Base-by-base conservation (phyloP, 2,113 vertebrate genomes). In the Sciurus niger region DNA sequence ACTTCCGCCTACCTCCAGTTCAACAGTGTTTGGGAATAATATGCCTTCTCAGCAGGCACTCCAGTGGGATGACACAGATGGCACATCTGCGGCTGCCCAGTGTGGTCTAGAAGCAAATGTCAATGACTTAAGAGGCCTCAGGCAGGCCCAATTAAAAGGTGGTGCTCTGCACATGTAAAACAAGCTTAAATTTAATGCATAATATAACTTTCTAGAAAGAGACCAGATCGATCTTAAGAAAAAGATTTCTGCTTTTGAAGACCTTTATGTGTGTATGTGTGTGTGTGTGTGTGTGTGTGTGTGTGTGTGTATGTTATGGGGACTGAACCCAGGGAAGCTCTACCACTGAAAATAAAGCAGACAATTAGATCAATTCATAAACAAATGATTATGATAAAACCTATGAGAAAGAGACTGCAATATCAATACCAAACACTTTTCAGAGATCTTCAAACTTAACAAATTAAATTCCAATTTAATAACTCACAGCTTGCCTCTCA, bases 311-410 rank as follows among this genome's bases (percentile, higher is more conserved):
- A 9, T n/a, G 32, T 30, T 70, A 18, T 58, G 55, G 67, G 67
- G 32, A 68, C 30, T 68, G 32, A 68, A 68, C 32, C 14, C 32
- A 68, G 67, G 16, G 32, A n/a, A 32, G 12, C 6, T 68, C 89
- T 74, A 68, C 65, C 65, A 32, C 30, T 68, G 65, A 53, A 96
- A 96, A 67, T 51, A 84, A 92, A 82, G 22, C 51, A 72, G 12
- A 34, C 58, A 74, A 68, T 10, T 9, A 30, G 67, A 60, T 89
- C 37, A 94, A 77, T 88, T 51, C 74, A 40, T 89, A 20, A 96
- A 83, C 46, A 82, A 96, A 79, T 65, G 51, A 68, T 30, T 73
- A 20, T 76, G 43, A 65, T 94, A 88, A 58, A 90, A 90, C 34
- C 65, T 67, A 46, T 32, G 8, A 95, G 73, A 72, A 51, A 84